Conservation (phyloP, 2,888 invertebrate species). For the Branchellion lobata region DNA sequence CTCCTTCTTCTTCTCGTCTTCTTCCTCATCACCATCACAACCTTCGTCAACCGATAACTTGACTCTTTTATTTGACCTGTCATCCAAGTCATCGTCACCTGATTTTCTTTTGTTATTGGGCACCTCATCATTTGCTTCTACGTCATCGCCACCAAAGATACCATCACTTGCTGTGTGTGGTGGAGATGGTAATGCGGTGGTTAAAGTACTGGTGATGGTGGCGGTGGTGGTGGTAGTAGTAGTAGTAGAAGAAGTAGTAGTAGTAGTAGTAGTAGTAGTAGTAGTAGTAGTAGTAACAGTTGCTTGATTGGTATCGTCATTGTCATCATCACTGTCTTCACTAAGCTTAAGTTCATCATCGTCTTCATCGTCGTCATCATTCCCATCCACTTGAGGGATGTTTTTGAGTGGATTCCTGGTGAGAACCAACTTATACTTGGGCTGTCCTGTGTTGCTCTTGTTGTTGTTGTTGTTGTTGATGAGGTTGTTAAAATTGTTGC, state of each 20-base stretch:
- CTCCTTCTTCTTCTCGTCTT: too few relatives aligned
- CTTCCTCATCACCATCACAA: too few relatives aligned
- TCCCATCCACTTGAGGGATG: neutral
- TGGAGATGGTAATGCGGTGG: neutral
- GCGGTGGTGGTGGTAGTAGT: neutral
- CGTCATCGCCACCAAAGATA: too few relatives aligned
- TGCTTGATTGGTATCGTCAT: neutral
- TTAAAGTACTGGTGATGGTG: neutral
- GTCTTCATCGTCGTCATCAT: slow-evolving; percentile 9
- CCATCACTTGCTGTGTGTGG: too few relatives aligned
- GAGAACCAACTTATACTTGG: slow-evolving; percentile 8
- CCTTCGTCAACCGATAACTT: too few relatives aligned
- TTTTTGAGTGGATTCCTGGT: neutral
- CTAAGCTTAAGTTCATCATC: neutral
- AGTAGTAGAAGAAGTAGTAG: neutral
- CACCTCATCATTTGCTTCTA: too few relatives aligned
- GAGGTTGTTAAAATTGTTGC: neutral
- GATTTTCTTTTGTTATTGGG: neutral
- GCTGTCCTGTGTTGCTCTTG: too few relatives aligned
- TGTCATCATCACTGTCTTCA: slow-evolving; percentile 11
- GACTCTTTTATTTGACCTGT: too few relatives aligned
- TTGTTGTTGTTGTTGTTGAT: neutral
- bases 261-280: neutral
- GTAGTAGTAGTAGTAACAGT: neutral
- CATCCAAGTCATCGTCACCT: slow-evolving; percentile 19